Base-by-base conservation (phyloP, 2,113 vertebrate genomes). In the Alethe castanea region DNA sequence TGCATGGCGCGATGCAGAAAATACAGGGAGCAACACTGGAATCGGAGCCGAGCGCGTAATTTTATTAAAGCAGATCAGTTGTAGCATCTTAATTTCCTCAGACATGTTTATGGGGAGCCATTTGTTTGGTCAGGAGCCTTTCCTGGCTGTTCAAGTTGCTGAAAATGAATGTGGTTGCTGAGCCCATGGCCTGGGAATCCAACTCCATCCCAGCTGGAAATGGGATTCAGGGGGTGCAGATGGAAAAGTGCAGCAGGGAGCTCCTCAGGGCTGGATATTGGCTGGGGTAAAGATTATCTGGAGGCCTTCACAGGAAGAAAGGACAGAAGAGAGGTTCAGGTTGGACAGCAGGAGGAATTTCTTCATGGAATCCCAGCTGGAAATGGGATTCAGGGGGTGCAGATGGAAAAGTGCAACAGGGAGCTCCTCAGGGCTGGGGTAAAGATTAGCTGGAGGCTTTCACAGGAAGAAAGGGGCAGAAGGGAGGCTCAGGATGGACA, bases 31-130 rank as follows among this genome's bases (percentile, higher is more conserved):
- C 71, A 16, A 31, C 73, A 42, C 80, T 83, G 85, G 83, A 93
- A 96, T 66, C 61, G 24, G 92, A 96, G 92, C 94, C 26, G 45
- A 14, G 88, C 77, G 77, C 8, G 12, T 97, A 93, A 96, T 95
- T 94, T 95, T 96, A 96, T 96, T 97, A 97, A 96, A 97, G 90
- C 85, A 86, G 92, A 97, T 95, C 96, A 77, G 73, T 93, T 95
- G 78, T 96, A 95, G 94, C 96, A 97, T 97, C 95, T 97, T 96
- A 88, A 97, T 97, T 97, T 97, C 96, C 94, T 97, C 15, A 48
- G 95, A 95, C 91, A 97, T 97, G 90, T 97, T 97, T 97, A 97
- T 91, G 78, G n/a, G 67, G 61, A 94, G 72, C 74, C 93, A 96
- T 94, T 92, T 92, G 83, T 91, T 96, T 96, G 94, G 91, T 93